Evolutionary conservation across 2,888 invertebrate genomes (phyloP).

Genomic region (Anarsia innoxiella): DNA sequence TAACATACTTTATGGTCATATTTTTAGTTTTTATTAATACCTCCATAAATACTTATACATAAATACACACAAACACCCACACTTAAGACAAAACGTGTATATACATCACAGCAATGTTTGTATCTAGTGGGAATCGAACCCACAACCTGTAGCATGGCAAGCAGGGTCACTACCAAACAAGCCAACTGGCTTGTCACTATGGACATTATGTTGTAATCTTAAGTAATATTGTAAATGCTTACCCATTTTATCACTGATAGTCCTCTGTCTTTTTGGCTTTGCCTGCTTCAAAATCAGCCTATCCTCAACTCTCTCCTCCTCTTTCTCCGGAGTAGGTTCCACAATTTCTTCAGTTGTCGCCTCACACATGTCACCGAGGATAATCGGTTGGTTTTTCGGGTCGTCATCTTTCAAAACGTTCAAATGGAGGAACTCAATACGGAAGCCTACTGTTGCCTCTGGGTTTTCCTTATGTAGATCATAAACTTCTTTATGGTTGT

Average conservation of each 20-base stretch:
- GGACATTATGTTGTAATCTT: neutral
- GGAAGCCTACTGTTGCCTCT: conserved; percentile 51
- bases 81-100: no score
- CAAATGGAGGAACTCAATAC: conserved; percentile 57
- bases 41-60: no score
- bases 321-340: conserved; percentile 10
- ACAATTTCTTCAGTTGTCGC: conserved; percentile 25
- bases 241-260: conserved; percentile 4
- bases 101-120: no score
- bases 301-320: conserved; percentile 1
- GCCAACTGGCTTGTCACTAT: no score
- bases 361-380: conserved; percentile 47
- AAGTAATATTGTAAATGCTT: neutral
- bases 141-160: no score
- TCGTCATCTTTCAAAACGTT: conserved; percentile 48
- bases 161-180: no score
- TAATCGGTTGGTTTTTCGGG: conserved; percentile 36
- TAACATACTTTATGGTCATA: no score
- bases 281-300: neutral
- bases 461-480: conserved; percentile 57
- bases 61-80: no score
- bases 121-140: no score
- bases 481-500: conserved; percentile 46
- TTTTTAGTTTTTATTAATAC: no score
- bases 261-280: neutral